Conservation (phyloP, 2,797 vertebrate species). For the Sebastes oblongus region DNA sequence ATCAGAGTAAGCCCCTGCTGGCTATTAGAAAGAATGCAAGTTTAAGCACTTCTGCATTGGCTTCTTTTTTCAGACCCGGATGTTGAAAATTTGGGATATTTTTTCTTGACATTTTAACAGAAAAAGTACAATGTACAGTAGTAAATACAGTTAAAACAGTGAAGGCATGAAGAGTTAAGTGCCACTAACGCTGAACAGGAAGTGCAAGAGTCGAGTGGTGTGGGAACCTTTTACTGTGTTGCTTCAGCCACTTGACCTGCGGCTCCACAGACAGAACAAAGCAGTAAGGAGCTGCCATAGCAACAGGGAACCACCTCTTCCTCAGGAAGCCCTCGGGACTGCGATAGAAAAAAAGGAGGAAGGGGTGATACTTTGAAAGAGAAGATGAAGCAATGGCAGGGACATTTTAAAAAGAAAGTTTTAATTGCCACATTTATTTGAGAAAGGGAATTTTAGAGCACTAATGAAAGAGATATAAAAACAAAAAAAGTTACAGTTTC, state of each 20-base stretch:
- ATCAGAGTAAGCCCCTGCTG: too few species aligned
- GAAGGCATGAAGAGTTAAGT: not conserved
- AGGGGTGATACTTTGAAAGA: slow-evolving; percentile 4
- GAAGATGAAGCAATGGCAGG: not conserved
- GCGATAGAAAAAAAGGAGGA: slow-evolving; percentile 16
- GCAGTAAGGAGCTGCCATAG: slow-evolving; percentile 55
- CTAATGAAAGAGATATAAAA: slow-evolving; percentile 27
- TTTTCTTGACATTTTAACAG: not conserved
- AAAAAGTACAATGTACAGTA: not conserved
- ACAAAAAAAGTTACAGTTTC: slow-evolving; percentile 25
- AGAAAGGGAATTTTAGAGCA: slow-evolving; percentile 28
- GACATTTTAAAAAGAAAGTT: slow-evolving; percentile 51
- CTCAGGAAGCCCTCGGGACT: slow-evolving; percentile 1
- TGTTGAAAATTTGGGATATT: not conserved
- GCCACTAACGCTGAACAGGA: not conserved
- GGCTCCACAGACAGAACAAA: slow-evolving; percentile 31
- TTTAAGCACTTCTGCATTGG: too few species aligned
- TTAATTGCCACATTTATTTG: slow-evolving; percentile 62
- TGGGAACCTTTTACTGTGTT: slow-evolving; percentile 21
- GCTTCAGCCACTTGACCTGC: slow-evolving; percentile 47
- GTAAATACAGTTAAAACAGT: not conserved
- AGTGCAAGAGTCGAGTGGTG: slow-evolving; percentile 1
- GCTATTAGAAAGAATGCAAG: too few species aligned
- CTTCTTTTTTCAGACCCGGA: too few species aligned
- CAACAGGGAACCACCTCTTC: slow-evolving; percentile 57